Base-by-base conservation (phyloP, 2,797 vertebrate species). In the Acrocephalus scirpaceus region DNA sequence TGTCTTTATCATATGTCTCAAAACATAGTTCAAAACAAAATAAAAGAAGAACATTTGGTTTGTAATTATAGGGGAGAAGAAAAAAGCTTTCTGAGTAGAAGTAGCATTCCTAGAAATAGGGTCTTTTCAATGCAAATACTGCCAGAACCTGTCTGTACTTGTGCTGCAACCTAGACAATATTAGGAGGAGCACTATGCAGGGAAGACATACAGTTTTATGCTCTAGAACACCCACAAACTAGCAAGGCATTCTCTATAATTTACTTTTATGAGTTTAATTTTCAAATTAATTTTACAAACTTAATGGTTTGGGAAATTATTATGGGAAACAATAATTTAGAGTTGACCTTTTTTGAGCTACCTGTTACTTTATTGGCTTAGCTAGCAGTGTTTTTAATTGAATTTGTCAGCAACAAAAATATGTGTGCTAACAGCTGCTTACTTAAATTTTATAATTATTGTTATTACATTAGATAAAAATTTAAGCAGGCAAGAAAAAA, bases 281-380 rank as follows among this genome's bases (percentile, higher is more conserved):
- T 97, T 97, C 88, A 96, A 95, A 95, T 93, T 69, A 93, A 94
- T 97, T 97, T 96, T 95, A 96, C n/a, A 44, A 78, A 89, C 34
- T 96, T 97, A 97, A 97, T 97, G 85, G 72, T 90, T 96, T 97
- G 79, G 92, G 89, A 97, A 97, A 98, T 97, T 96, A 97, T 95
- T 96, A 97, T 95, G 72, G 73, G 89, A 92, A 97, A 95, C 78
- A 95, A 93, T 97, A 96, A 96, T 94, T 97, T 89, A 96, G 93
- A 89, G 82, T 8, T 97, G 96, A 97, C 95, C 97, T 97, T 97
- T 97, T 89, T 69, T 86, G 54, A 96, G 71, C 58, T 98, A 96
- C 80, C 48, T 92, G 53, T 60, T 93, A 96, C 81, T 96, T 95
- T 78, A 96, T 75, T 93, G 92, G 74, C 92, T 97, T 97, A 95